A percentile compares a stretch with the other conserved stretches of the same genome.
Conservation (phyloP, 2,888 invertebrate genomes). For the Drosophila nigricruria region DNA sequence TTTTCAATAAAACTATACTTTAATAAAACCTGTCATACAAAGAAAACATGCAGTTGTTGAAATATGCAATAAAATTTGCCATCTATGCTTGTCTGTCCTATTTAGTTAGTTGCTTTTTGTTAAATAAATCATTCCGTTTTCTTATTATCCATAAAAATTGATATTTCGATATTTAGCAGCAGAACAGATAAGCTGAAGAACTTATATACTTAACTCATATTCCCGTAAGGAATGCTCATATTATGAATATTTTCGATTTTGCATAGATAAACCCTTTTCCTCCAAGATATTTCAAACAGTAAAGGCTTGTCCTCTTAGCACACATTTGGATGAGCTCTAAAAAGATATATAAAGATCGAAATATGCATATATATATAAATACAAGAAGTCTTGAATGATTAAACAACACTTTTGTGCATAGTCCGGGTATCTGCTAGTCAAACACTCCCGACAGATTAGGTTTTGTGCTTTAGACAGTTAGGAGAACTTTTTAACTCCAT, state of each 20-base stretch:
- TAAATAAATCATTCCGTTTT: no score
- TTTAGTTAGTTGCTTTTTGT: no score
- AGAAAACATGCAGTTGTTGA: neutral
- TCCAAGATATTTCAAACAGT: no score
- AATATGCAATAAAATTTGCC: neutral
- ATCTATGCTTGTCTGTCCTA: neutral
- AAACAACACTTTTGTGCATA: neutral
- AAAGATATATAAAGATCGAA: neutral
- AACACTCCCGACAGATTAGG: neutral
- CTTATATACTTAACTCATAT: neutral
- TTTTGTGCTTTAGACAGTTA: neutral
- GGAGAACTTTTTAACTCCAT: no score
- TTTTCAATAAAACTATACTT: no score
- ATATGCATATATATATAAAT: neutral
- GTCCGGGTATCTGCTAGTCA: neutral
- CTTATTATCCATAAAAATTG: neutral
- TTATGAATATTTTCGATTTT: no score
- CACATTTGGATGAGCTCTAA: neutral
- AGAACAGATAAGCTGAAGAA: neutral
- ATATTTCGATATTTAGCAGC: neutral
- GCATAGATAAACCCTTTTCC: neutral
- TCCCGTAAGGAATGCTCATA: no score
- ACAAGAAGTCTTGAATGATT: neutral
- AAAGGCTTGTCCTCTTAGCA: neutral
- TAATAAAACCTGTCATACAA: no score